phyloP scores from a whole-genome alignment of 1,140 invertebrate species.

The Drosophila lowei region DNA sequence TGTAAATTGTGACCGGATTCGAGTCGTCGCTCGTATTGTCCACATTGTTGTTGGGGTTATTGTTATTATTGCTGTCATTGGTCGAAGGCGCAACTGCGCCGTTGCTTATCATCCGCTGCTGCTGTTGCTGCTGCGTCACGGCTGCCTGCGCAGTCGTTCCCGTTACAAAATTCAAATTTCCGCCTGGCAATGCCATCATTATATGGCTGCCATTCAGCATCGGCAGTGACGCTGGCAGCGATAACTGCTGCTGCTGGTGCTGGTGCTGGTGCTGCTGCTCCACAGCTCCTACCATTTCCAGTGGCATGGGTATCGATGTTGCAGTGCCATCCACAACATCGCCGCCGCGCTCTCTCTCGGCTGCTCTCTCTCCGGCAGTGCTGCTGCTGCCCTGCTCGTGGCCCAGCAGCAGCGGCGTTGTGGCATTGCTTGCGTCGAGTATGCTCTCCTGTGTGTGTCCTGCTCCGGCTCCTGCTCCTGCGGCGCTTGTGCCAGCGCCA shows the following conservation, averaged over 20 bases:
- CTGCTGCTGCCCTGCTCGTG: slow-evolving; percentile 41
- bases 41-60: slow-evolving; percentile 88
- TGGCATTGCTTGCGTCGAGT: slow-evolving; percentile 51
- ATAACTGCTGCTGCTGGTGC: slow-evolving; percentile 5
- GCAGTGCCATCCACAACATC: slow-evolving; percentile 19
- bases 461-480: background rate
- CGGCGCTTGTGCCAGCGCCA: background rate
- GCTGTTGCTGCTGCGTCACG: slow-evolving; percentile 10
- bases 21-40: slow-evolving; percentile 91
- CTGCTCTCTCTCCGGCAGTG: slow-evolving; percentile 6
- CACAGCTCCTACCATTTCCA: slow-evolving; percentile 25
- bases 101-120: slow-evolving; percentile 28
- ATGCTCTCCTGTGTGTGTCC: slow-evolving; percentile 39
- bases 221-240: slow-evolving; percentile 24
- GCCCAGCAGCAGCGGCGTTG: slow-evolving; percentile 63
- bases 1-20: slow-evolving; percentile 91
- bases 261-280: slow-evolving; percentile 1
- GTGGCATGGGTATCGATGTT: slow-evolving; percentile 18
- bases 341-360: slow-evolving; percentile 8
- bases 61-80: slow-evolving; percentile 73
- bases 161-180: slow-evolving; percentile 59
- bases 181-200: slow-evolving; percentile 58
- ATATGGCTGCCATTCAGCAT: slow-evolving; percentile 42
- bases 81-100: slow-evolving; percentile 71
- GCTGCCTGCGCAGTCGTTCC: slow-evolving; percentile 42